phyloP scores from a whole-genome alignment of 2,888 invertebrate genomes.

The Aleiodes testaceus region DNA sequence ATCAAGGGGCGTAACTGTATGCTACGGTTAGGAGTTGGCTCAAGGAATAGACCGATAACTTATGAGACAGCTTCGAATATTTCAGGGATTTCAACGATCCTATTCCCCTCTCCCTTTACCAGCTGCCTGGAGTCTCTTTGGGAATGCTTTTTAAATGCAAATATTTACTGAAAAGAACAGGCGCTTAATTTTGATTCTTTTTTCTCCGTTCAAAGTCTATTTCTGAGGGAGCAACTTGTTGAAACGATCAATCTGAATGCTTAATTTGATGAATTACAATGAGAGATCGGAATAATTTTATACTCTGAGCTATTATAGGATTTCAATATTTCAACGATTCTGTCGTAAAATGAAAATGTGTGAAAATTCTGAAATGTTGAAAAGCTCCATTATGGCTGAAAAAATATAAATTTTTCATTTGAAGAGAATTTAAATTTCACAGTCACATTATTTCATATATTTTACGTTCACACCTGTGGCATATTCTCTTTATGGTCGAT shows the following conservation, averaged over 20 bases:
- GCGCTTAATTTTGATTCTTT: conserved; percentile 32
- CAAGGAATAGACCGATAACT: conserved; percentile 27
- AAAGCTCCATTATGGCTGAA: no score
- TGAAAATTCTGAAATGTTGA: no score
- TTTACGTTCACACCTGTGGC: conserved; percentile 35
- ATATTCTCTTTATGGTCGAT: conserved; percentile 31
- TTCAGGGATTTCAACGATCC: conserved; percentile 51
- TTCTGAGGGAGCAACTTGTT: conserved; percentile 13
- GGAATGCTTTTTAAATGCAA: conserved; percentile 65
- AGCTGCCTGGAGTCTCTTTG: conserved; percentile 27
- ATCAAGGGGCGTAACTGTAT: conserved; percentile 35
- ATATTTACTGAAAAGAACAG: conserved; percentile 49
- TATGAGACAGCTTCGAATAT: conserved; percentile 65
- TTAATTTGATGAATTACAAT: no score
- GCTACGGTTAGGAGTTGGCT: conserved; percentile 29
- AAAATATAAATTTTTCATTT: background rate
- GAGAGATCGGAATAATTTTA: no score
- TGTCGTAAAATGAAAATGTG: background rate
- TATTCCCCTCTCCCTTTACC: conserved; percentile 34
- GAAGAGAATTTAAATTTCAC: conserved; percentile 23
- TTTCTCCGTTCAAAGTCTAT: background rate
- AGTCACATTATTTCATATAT: conserved; percentile 26
- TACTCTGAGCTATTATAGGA: background rate
- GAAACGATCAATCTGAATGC: conserved; percentile 20
- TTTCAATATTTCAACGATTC: background rate